Evolutionary conservation across 2,797 vertebrate species (phyloP).

Genomic region (Sandelia bainsii): DNA sequence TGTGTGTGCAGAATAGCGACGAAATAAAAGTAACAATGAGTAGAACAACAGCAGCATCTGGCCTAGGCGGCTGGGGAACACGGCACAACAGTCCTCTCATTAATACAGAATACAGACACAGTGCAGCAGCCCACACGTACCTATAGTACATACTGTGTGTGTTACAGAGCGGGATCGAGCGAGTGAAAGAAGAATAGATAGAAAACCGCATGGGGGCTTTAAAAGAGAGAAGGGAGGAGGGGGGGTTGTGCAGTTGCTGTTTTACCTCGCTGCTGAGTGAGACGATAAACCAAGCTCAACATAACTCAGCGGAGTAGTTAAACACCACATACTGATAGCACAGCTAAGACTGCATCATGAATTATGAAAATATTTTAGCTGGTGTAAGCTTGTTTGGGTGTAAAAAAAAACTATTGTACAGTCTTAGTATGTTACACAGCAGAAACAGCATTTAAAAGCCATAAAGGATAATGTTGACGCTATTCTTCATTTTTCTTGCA

Average conservation of each 20-base stretch:
- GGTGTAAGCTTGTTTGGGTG: slow-evolving; percentile 39
- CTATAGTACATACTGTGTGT: slow-evolving; percentile 57
- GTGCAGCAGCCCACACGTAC: slow-evolving; percentile 69
- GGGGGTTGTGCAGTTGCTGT: slow-evolving; percentile 31
- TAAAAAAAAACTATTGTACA: slow-evolving; percentile 26
- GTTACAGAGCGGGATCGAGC: slow-evolving; percentile 60
- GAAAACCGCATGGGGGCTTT: slow-evolving; percentile 73
- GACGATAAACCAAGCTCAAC: slow-evolving; percentile 66
- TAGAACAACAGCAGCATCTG: slow-evolving; percentile 76
- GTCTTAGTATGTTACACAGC: slow-evolving; percentile 30
- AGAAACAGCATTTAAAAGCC: slow-evolving; percentile 43
- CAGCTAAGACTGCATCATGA: slow-evolving; percentile 50
- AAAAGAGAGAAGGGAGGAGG: slow-evolving; percentile 49
- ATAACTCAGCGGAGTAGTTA: slow-evolving; percentile 68
- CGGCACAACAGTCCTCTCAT: slow-evolving; percentile 75
- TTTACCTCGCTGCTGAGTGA: slow-evolving; percentile 69
- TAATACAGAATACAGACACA: slow-evolving; percentile 75
- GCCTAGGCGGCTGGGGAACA: slow-evolving; percentile 73
- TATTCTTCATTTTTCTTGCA: slow-evolving; percentile 7
- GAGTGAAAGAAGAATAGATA: slow-evolving; percentile 70
- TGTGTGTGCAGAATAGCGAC: slow-evolving; percentile 31
- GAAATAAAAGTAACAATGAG: slow-evolving; percentile 73
- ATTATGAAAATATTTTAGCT: slow-evolving; percentile 67
- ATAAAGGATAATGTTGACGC: slow-evolving; percentile 7
- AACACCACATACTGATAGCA: slow-evolving; percentile 60